A percentile compares a stretch with the other conserved stretches of the same genome.
Conservation (phyloP, 2,797 vertebrate genomes). For the Leuciscus waleckii region DNA sequence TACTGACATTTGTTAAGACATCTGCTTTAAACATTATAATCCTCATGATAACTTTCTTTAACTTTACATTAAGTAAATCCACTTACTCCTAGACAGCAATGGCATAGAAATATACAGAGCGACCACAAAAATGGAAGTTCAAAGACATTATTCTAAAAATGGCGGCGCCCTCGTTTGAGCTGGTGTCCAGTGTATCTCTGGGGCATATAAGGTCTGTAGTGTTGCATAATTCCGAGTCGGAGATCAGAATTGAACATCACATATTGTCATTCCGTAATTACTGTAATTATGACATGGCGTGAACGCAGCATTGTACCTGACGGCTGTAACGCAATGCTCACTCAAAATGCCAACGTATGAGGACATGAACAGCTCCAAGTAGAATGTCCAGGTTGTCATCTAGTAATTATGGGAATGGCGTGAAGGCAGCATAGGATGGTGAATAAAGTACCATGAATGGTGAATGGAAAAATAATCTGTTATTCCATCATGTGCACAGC, state of each 20-base stretch:
- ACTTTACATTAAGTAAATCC: too few relatives aligned
- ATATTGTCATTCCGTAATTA: background rate
- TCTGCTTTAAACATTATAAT: too few relatives aligned
- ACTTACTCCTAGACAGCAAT: too few relatives aligned
- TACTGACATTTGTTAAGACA: too few relatives aligned
- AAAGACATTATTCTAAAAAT: too few relatives aligned
- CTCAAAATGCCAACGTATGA: background rate
- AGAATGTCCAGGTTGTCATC: background rate
- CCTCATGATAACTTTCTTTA: too few relatives aligned
- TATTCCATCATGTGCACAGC: background rate
- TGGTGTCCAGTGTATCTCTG: too few relatives aligned
- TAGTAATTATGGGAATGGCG: background rate
- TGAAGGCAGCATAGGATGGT: background rate
- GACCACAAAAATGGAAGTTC: too few relatives aligned
- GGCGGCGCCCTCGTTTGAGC: too few relatives aligned
- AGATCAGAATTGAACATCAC: background rate
- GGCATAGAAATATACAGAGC: too few relatives aligned
- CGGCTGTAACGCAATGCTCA: background rate
- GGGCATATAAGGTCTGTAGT: background rate
- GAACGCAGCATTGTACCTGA: background rate
- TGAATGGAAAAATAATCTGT: too few relatives aligned
- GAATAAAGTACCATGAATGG: background rate
- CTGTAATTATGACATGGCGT: background rate
- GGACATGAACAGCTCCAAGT: too few relatives aligned
- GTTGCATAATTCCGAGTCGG: background rate